phyloP scores from a whole-genome alignment of 2,113 vertebrate genomes.

The Dasyprocta punctata region DNA sequence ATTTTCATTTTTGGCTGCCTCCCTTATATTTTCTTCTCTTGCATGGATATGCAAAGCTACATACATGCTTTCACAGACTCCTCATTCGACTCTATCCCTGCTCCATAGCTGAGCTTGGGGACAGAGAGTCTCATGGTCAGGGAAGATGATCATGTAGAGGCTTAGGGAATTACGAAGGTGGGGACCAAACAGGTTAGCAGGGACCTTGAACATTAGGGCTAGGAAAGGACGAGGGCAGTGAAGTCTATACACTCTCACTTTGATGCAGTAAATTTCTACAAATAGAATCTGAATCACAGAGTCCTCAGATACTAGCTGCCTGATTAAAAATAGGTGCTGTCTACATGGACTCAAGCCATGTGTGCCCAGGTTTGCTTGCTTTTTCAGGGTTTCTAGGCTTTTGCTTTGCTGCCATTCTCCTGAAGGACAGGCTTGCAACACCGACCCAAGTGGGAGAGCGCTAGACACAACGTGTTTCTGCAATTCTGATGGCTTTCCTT shows the following conservation, averaged over 20 bases:
- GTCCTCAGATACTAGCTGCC: background rate
- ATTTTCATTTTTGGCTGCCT: background rate
- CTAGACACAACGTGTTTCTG: background rate
- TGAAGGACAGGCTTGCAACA: background rate
- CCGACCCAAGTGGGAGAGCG: background rate
- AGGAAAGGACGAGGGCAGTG: background rate
- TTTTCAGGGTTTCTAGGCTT: background rate
- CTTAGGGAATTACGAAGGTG: background rate
- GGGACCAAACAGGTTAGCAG: background rate
- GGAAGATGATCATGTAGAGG: background rate
- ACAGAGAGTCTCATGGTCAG: too few relatives aligned
- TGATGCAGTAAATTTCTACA: background rate
- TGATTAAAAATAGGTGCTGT: conserved; percentile 37
- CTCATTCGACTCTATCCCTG: too few relatives aligned
- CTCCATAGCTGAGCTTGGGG: background rate
- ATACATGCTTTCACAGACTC: fast-evolving
- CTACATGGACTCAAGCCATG: background rate
- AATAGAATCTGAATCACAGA: conserved; percentile 34
- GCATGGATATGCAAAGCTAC: fast-evolving
- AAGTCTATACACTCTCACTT: background rate
- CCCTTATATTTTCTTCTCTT: background rate
- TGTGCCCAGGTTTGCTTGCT: background rate
- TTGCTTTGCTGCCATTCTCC: background rate
- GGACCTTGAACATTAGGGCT: background rate
- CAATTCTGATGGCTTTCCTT: background rate